phyloP scores from a whole-genome alignment of 2,113 vertebrate species.

The Okapia johnstoni region DNA sequence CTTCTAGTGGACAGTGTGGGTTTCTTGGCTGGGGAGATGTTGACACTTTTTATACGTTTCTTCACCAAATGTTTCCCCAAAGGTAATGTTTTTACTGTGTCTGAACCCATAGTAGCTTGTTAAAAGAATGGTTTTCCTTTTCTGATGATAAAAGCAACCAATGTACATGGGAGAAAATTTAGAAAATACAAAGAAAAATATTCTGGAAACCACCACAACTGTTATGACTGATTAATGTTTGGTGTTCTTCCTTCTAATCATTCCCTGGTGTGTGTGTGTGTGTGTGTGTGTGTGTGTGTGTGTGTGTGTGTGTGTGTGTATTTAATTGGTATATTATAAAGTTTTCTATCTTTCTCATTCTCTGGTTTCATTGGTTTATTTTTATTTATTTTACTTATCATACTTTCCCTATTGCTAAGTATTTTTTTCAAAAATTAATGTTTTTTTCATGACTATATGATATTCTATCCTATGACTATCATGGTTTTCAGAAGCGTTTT shows the following conservation, averaged over 20 bases:
- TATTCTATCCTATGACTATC: neutral
- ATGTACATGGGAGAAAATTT: neutral
- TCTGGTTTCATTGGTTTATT: neutral
- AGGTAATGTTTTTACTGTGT: neutral
- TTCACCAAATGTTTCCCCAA: neutral
- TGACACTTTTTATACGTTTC: neutral
- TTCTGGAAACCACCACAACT: neutral
- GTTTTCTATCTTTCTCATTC: neutral
- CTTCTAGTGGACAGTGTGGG: neutral
- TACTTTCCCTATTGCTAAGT: neutral
- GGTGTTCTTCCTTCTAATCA: neutral
- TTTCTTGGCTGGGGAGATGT: neutral
- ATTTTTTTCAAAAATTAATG: neutral
- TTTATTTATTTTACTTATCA: neutral
- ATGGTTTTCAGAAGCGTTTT: neutral
- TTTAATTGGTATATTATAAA: neutral
- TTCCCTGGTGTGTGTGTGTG: neutral
- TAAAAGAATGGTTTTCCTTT: slow-evolving; percentile 3
- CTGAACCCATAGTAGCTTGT: neutral
- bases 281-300: neutral
- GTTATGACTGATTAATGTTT: neutral
- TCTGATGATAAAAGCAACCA: neutral
- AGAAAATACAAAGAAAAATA: neutral
- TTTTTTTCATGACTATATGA: neutral
- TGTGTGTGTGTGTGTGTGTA: neutral